A percentile compares a stretch with the other conserved stretches of the same genome.
Evolutionary conservation across 1,140 invertebrate species (phyloP).

Genomic region (Cyphomyrmex costatus): DNA sequence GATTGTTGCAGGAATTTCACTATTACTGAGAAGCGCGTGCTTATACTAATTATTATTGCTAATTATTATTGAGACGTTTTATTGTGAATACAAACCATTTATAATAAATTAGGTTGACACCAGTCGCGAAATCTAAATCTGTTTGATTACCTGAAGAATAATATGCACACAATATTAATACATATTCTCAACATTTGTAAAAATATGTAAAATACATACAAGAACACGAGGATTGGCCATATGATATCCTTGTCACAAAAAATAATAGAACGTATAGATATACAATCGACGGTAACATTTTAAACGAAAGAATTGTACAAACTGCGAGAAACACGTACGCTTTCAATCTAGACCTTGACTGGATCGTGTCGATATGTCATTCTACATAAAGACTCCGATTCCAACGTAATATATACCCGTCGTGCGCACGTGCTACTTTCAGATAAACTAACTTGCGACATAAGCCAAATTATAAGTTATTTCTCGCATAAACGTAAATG

Average conservation of each 20-base stretch:
- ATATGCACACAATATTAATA: not conserved
- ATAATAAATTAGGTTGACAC: conserved; percentile 3
- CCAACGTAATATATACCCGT: not conserved
- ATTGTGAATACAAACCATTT: conserved; percentile 5
- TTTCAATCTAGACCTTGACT: not conserved
- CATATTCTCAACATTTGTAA: not conserved
- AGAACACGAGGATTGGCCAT: not conserved
- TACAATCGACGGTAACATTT: conserved; percentile 6
- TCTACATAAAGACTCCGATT: not conserved
- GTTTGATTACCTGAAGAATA: not conserved
- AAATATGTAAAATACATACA: not conserved
- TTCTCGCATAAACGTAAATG: not conserved
- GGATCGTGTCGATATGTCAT: not conserved
- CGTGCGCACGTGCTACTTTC: not conserved
- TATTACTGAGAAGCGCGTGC: conserved; percentile 12
- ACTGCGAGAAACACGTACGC: not conserved
- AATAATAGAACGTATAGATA: not conserved
- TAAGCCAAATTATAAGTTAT: not conserved
- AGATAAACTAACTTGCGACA: not conserved
- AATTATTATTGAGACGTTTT: not conserved
- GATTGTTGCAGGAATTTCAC: not conserved
- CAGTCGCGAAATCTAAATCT: conserved; percentile 7
- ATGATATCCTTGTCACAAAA: not conserved
- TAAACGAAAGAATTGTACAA: not conserved
- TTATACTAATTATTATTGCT: not conserved